These are phyloP conservation scores for Siphamia tubifer DNA, from an alignment of 2,113 vertebrate genomes.

Conservation along the genomic window DNA sequence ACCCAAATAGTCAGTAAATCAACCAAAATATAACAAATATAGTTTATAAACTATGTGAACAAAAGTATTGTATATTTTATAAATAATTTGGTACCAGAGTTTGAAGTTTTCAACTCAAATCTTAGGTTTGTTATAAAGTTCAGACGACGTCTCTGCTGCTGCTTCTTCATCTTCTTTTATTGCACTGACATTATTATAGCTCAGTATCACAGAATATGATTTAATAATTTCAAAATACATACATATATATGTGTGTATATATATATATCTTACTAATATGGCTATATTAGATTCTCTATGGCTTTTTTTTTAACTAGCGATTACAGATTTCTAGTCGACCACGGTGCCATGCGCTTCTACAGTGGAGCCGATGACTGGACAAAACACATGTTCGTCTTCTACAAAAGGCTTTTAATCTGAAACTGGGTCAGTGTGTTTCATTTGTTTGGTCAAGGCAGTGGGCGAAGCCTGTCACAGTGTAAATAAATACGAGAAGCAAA, in stretches of 20 bases:
- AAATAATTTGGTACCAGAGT: too few relatives aligned
- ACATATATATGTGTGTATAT: not conserved
- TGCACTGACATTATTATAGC: constrained; percentile 38
- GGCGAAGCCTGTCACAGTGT: constrained; percentile 67
- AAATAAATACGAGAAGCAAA: constrained; percentile 31
- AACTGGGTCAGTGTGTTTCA: not conserved
- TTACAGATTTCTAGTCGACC: constrained; percentile 44
- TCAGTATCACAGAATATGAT: constrained; percentile 37
- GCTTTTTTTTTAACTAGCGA: constrained; percentile 52
- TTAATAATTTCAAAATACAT: constrained; percentile 51
- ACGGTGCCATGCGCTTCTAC: constrained; percentile 52
- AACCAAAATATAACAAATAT: too few relatives aligned
- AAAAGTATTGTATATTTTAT: too few relatives aligned
- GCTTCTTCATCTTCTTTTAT: constrained; percentile 8
- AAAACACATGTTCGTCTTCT: not conserved
- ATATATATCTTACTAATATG: constrained; percentile 47
- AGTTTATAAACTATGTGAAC: too few relatives aligned
- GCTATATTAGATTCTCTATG: constrained; percentile 63
- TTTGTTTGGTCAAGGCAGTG: constrained; percentile 67
- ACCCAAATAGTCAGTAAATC: too few relatives aligned
- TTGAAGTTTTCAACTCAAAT: too few relatives aligned
- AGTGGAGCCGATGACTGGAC: not conserved
- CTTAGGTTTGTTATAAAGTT: not conserved
- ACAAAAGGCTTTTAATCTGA: constrained; percentile 7
- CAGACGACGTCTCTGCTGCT: not conserved